phyloP scores from a whole-genome alignment of 2,113 vertebrate species.

The Catharus bicknelli region DNA sequence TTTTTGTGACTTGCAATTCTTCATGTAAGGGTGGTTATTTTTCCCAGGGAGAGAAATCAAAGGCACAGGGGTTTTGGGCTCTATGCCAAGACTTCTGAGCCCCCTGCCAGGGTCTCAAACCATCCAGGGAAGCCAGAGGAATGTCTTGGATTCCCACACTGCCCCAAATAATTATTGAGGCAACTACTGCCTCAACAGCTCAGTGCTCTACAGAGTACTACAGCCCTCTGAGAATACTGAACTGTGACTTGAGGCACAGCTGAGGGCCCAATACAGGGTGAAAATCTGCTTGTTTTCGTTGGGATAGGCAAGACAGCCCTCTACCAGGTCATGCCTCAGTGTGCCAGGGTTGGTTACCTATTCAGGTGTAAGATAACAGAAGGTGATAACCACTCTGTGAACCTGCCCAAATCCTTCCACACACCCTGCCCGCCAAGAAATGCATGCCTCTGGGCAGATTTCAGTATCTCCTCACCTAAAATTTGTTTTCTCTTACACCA shows the following conservation, averaged over 20 bases:
- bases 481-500: neutral
- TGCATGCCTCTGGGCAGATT: neutral
- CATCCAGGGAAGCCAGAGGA: no score
- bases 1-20: no score
- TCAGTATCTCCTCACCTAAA: neutral
- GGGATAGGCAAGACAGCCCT: neutral
- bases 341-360: neutral
- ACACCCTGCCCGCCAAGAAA: neutral
- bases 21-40: no score
- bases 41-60: no score
- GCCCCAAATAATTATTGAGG: neutral
- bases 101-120: no score
- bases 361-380: neutral
- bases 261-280: neutral
- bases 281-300: neutral
- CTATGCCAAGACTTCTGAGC: no score
- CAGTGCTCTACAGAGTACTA: neutral
- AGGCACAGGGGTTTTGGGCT: no score
- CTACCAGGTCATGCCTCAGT: neutral
- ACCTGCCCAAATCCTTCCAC: neutral
- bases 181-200: neutral
- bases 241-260: neutral
- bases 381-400: neutral
- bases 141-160: no score
- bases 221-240: neutral